Evolutionary conservation across 2,888 invertebrate genomes (phyloP), one percentile per base, ranked within the genome.

Genomic region (Agriopis aurantiaria): DNA sequence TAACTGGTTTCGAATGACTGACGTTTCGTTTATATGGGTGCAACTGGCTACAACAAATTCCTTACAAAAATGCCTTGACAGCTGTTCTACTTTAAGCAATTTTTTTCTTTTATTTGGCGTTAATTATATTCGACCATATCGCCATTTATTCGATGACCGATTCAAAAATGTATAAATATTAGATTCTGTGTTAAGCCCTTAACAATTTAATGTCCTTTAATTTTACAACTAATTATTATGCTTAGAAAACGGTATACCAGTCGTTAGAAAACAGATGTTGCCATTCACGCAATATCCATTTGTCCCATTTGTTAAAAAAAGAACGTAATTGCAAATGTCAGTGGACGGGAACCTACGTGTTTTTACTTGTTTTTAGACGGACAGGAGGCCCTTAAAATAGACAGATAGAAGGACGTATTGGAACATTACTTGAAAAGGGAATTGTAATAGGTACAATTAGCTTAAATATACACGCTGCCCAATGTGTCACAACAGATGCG

Each of bases 311-410:
- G n/a, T 11, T 33, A 33, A 58, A 58, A n/a, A 68, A 59, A 43
- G 45, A 3, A 51, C 7, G n/a, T 17, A 67, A 61, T 45, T 49
- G 53, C 57, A 58, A 68, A 63, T 68, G 63, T 48, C 68, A 68
- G 57, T 17, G n/a, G 59, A 7, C 9, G 43, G 41, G 23, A 41
- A 49, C 3, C 74, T 52, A 11, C 33, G 66, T 75, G 75, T 80
- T 81, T 80, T 80, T 52, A 11, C 33, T 65, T 75, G 75, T 80
- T 81, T 80, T 80, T 75, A 84, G 76, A 84, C 78, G 63, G 85
- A 85, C 89, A 87, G 85, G 72, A 85, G 88, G 88, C 88, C 89
- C 87, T 88, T 90, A 88, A 79, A 82, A 68, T 63, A 70, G 83
- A 85, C 79, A 78, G 82, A 80, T 79, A 83, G 82, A 82, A 77